phyloP scores from a whole-genome alignment of 1,140 invertebrate species.

The Phymorhynchus buccinoides region DNA sequence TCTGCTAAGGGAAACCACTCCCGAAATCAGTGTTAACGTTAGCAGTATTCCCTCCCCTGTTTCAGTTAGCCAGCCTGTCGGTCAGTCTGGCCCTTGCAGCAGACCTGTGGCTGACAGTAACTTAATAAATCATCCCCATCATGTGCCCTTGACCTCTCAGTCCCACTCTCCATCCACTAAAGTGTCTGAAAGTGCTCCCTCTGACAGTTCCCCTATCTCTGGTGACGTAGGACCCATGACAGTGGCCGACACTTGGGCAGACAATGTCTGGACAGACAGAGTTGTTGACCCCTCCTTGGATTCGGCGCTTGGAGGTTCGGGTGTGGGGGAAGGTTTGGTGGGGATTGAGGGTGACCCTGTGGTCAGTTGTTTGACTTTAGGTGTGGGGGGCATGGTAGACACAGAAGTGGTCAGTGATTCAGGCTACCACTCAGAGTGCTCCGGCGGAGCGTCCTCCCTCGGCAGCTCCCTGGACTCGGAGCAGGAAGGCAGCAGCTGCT shows the following conservation, averaged over 20 bases:
- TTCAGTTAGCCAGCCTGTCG: neutral
- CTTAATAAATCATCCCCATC: neutral
- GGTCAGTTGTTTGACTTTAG: neutral
- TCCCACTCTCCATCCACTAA: neutral
- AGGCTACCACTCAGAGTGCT: conserved; percentile 5
- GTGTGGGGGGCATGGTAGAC: neutral
- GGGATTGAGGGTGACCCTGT: neutral
- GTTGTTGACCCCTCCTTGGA: neutral
- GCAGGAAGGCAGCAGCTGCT: neutral
- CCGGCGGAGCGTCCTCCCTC: neutral
- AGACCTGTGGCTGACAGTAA: neutral
- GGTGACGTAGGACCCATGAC: neutral
- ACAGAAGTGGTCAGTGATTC: conserved; percentile 15
- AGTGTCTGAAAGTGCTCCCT: neutral
- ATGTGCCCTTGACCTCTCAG: neutral
- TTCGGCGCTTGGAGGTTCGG: too few species aligned
- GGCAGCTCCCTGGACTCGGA: neutral
- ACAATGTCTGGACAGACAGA: neutral
- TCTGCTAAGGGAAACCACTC: conserved; percentile 8
- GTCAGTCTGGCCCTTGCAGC: neutral
- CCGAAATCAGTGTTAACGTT: neutral
- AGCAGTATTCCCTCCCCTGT: neutral
- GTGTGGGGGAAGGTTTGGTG: too few species aligned
- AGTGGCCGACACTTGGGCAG: conserved; percentile 1
- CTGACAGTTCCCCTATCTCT: neutral